A percentile compares a stretch with the other conserved stretches of the same genome.
Conservation (phyloP, 2,113 vertebrate species). For the Neopipo cinnamomea region DNA sequence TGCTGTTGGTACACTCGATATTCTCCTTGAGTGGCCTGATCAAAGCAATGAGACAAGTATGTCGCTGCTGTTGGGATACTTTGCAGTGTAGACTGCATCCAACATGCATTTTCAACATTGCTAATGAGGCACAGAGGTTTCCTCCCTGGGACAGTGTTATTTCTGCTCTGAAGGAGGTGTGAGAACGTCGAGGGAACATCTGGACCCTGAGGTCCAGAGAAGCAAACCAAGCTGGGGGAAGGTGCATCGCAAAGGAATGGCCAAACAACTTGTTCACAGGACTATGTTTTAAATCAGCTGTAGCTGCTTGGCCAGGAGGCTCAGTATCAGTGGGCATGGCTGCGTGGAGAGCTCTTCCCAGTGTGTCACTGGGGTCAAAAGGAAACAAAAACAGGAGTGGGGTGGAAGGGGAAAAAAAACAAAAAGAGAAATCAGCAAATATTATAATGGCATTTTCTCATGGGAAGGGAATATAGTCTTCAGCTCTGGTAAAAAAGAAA, state of each 20-base stretch:
- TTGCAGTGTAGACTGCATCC: background rate
- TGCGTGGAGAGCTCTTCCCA: slow-evolving; percentile 21
- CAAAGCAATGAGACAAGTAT: background rate
- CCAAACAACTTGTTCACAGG: background rate
- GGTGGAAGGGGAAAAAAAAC: background rate
- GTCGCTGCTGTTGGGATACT: background rate
- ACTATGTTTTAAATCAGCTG: background rate
- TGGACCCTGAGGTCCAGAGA: background rate
- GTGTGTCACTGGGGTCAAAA: slow-evolving; percentile 3
- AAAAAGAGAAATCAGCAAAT: slow-evolving; percentile 17
- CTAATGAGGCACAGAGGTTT: background rate
- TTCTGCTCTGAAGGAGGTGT: background rate
- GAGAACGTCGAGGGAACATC: background rate
- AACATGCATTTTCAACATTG: background rate
- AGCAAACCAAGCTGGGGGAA: background rate
- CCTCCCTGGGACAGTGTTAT: background rate
- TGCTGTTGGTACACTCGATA: background rate
- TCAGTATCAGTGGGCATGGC: background rate
- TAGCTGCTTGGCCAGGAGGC: background rate
- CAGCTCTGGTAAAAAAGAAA: slow-evolving; percentile 48
- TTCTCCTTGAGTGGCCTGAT: background rate
- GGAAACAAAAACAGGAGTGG: slow-evolving; percentile 19
- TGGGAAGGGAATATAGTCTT: slow-evolving; percentile 55
- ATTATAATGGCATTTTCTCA: slow-evolving; percentile 55
- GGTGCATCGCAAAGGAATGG: background rate